Percentiles rank a stretch among this genome's conserved stretches.
phyloP scores from a whole-genome alignment of 1,140 invertebrate genomes.

The Drosophila parvula region DNA sequence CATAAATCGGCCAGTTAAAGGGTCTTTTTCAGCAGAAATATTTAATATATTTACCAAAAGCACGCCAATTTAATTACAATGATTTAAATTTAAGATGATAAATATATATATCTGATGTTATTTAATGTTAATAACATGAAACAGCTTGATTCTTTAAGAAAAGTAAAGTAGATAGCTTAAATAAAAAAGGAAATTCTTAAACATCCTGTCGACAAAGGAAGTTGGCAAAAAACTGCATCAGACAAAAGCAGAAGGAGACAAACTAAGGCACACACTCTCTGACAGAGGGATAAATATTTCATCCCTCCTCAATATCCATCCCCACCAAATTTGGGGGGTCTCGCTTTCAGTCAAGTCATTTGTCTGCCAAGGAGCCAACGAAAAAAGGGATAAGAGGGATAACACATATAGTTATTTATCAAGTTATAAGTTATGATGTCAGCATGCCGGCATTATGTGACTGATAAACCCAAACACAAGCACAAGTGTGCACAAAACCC shows the following conservation, averaged over 20 bases:
- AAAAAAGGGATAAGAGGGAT: conserved; percentile 55
- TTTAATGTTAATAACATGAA: background rate
- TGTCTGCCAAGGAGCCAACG: conserved; percentile 54
- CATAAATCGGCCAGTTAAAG: conserved; percentile 11
- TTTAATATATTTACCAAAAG: background rate
- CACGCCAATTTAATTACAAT: background rate
- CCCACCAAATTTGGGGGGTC: background rate
- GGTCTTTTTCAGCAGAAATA: background rate
- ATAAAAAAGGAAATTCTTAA: conserved; percentile 21
- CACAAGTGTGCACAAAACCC: conserved; percentile 30
- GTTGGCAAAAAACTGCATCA: conserved; percentile 26
- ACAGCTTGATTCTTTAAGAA: background rate
- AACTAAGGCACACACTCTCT: conserved; percentile 33
- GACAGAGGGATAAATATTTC: conserved; percentile 41
- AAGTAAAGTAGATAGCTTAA: background rate
- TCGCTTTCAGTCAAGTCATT: conserved; percentile 71
- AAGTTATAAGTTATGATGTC: conserved; percentile 82
- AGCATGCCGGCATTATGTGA: conserved; percentile 77
- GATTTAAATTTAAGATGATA: too few relatives aligned
- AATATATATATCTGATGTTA: background rate
- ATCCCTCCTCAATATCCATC: conserved; percentile 5
- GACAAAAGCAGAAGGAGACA: conserved; percentile 28
- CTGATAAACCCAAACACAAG: conserved; percentile 68
- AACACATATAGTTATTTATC: conserved; percentile 77
- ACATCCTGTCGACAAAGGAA: conserved; percentile 19